These are phyloP conservation scores for roundworm (Caenorhabditis elegans) DNA, from an alignment of 1,140 invertebrate genomes.

Conservation along the genomic window DNA sequence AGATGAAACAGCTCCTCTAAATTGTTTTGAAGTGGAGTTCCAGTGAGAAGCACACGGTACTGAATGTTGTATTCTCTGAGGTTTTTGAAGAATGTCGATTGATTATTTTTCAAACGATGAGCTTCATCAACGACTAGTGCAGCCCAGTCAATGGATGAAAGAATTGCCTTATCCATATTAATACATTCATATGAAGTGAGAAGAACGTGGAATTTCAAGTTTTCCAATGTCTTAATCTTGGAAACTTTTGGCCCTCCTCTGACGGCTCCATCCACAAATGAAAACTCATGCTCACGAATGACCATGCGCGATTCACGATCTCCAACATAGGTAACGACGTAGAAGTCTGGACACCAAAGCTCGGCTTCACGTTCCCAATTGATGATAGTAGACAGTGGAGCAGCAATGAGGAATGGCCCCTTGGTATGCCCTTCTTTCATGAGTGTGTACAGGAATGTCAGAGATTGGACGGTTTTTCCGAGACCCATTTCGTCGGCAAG, in stretches of 20 bases:
- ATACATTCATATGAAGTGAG: constrained; percentile 97
- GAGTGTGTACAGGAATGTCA: constrained; percentile 91
- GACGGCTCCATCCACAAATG: background rate
- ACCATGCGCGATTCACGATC: constrained; percentile 75
- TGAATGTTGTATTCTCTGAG: constrained; percentile 82
- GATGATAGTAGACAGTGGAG: constrained; percentile 91
- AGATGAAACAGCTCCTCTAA: constrained; percentile 72
- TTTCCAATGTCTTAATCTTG: background rate
- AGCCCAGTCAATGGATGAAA: constrained; percentile 77
- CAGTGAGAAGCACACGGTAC: constrained; percentile 88
- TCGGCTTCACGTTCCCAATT: constrained; percentile 99
- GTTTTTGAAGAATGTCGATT: constrained; percentile 75
- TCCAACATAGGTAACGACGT: constrained; percentile 88
- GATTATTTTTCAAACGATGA: constrained; percentile 99
- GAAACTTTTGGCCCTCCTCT: background rate
- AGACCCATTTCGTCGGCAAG: constrained; percentile 98
- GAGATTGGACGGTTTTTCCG: constrained; percentile 84
- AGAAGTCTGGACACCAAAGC: constrained; percentile 93
- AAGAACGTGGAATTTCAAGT: constrained; percentile 77
- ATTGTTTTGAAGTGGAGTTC: constrained; percentile 80
- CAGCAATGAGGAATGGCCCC: constrained; percentile 94
- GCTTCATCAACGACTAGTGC: constrained; percentile 99
- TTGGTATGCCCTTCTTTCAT: constrained; percentile 97
- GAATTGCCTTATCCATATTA: constrained; percentile 91
- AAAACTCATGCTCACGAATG: background rate